Conservation (phyloP, 35 echinoderm and acorn worm species). For the Ophiothrix spiculata region DNA sequence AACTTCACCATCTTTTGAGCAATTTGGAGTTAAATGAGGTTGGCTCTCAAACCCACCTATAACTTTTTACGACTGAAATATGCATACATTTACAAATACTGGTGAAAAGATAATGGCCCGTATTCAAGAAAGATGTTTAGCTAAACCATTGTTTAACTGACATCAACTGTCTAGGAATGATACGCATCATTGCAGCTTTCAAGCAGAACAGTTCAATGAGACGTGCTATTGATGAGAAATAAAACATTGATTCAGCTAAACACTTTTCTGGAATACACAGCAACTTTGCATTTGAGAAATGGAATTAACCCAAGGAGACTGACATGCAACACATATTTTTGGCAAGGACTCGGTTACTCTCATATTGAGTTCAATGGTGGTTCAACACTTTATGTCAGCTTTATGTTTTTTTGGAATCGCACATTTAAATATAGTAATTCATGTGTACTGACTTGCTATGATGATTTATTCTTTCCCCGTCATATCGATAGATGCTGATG, state of each 20-base stretch:
- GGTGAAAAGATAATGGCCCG: neutral
- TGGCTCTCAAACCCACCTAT: too few species aligned
- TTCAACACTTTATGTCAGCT: neutral
- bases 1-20: too few species aligned
- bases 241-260: too few species aligned
- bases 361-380: neutral
- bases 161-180: too few species aligned
- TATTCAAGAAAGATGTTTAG: too few species aligned
- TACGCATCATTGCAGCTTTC: too few species aligned
- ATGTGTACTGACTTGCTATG: neutral
- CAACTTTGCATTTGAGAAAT: neutral
- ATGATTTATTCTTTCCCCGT: constrained; percentile 8
- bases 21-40: too few species aligned
- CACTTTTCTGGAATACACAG: neutral
- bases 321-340: neutral
- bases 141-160: too few species aligned
- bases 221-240: too few species aligned
- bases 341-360: neutral
- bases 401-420: neutral
- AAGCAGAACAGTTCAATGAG: too few species aligned
- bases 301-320: neutral
- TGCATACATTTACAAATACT: neutral
- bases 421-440: neutral
- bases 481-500: constrained; percentile 5
- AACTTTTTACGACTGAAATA: too few species aligned